Conservation (phyloP, 2,797 vertebrate genomes). For the Clarias laeviceps region DNA sequence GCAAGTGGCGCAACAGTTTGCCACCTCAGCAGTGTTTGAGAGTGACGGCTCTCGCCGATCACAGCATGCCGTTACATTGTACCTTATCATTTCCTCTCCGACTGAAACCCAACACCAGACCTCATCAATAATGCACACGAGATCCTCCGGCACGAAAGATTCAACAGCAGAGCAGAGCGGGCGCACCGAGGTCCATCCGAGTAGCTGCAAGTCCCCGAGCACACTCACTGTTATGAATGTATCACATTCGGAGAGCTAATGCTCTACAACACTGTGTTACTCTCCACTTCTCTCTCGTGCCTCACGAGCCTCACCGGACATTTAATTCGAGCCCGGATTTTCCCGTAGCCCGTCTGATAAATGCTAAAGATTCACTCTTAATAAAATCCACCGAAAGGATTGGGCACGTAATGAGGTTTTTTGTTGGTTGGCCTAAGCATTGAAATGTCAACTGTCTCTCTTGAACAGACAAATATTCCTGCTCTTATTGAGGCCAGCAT, state of each 20-base stretch:
- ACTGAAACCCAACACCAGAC: conserved; percentile 73
- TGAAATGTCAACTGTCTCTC: conserved; percentile 73
- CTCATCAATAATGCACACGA: conserved; percentile 77
- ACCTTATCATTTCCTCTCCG: conserved; percentile 79
- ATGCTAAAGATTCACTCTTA: conserved; percentile 69
- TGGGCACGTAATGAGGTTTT: conserved; percentile 69
- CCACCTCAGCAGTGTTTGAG: conserved; percentile 64
- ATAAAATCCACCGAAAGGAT: conserved; percentile 73
- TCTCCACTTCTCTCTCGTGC: conserved; percentile 40
- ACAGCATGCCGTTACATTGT: conserved; percentile 75
- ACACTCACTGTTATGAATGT: conserved; percentile 22
- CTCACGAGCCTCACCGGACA: conserved; percentile 53
- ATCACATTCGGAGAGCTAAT: conserved; percentile 55
- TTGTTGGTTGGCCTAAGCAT: conserved; percentile 64
- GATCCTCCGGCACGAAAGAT: conserved; percentile 74
- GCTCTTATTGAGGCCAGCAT: conserved; percentile 69
- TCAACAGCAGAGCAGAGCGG: conserved; percentile 70
- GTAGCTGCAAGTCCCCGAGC: conserved; percentile 53
- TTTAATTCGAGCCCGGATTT: conserved; percentile 72
- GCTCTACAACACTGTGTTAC: conserved; percentile 49
- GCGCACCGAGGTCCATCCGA: neutral
- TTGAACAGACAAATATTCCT: conserved; percentile 75
- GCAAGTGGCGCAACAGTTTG: conserved; percentile 52
- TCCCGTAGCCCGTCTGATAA: conserved; percentile 58
- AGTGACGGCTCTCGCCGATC: conserved; percentile 69